A percentile compares a stretch with the other conserved stretches of the same genome.
Evolutionary conservation across 92 coral and sea anemone species (phyloP).

Genomic region (Porites cylindrica): DNA sequence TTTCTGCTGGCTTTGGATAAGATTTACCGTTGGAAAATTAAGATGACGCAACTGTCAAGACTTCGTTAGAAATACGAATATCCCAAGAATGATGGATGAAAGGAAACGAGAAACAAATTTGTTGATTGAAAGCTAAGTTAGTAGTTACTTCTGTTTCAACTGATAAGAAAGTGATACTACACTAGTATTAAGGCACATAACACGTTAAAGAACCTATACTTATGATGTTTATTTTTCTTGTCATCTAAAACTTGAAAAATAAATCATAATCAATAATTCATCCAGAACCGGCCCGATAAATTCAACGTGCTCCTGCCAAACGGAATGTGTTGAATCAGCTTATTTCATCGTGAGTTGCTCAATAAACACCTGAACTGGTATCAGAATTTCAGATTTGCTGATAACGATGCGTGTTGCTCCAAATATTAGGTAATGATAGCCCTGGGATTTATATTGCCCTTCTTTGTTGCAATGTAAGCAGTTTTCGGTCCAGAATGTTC

Average conservation of each 20-base stretch:
- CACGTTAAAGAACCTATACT: background rate
- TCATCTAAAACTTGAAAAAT: constrained; percentile 10
- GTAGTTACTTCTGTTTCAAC: constrained; percentile 12
- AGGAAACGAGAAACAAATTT: constrained; percentile 15
- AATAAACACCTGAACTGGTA: background rate
- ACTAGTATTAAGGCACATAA: background rate
- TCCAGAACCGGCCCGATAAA: background rate
- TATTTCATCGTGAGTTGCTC: background rate
- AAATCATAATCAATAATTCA: constrained; percentile 20
- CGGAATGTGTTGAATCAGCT: background rate
- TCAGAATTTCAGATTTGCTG: background rate
- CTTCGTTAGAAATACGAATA: background rate
- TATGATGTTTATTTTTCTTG: background rate
- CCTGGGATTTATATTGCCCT: background rate
- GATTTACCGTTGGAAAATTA: constrained; percentile 1
- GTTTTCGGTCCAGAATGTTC: constrained; percentile 9
- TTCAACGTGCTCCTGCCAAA: background rate
- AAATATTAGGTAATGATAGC: constrained; percentile 3
- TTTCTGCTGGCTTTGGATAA: background rate
- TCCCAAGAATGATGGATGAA: background rate
- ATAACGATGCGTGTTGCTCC: background rate
- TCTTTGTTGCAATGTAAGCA: constrained; percentile 1
- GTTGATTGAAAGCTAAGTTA: constrained; percentile 26
- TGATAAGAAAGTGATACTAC: constrained; percentile 17
- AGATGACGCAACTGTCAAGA: background rate